Base-by-base conservation (phyloP, 2,797 vertebrate species). In the Acanthopagrus latus region DNA sequence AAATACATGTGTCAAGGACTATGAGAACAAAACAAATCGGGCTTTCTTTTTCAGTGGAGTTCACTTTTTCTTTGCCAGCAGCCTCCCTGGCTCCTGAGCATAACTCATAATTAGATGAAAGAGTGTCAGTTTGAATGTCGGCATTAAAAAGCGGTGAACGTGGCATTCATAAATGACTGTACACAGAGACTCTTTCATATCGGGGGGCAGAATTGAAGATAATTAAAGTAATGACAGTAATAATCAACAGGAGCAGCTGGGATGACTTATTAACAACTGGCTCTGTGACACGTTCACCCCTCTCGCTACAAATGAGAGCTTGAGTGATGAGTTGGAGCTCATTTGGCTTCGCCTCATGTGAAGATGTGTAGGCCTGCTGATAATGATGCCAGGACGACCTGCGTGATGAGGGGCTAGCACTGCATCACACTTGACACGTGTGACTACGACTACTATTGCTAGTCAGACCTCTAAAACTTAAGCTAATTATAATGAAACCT, bases 191-290 rank as follows among this genome's bases (percentile, higher is more conserved):
- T 72, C 88, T 71, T 88, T 85, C 85, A 89, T 90, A 92, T 91
- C 86, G 55, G 85, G 89, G 88, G 90, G 91, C 82, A 87, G 87
- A 92, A 89, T 82, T 85, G 86, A 81, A 91, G 91, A 94, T 94
- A 92, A 94, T 95, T 94, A 92, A 92, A 94, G 89, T 93, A 93
- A 95, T 93, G 92, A 91, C 86, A 78, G 91, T 86, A 87, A 94
- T 94, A 95, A 93, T 92, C 91, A 93, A 91, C 91, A 83, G 86
- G 91, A 92, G 89, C 92, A 94, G 93, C 91, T 91, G 90, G 88
- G 91, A 93, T 93, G 92, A 95, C 92, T 93, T 95, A 94, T 93
- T 94, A 94, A 91, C 87, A 92, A 93, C 89, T 86, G 90, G 88
- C 89, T 89, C 78, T 41, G 87, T 89, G 93, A 92, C 91, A 92